Base-by-base conservation (phyloP, 2,797 vertebrate genomes). In the Paratrypauchen microcephalus region DNA sequence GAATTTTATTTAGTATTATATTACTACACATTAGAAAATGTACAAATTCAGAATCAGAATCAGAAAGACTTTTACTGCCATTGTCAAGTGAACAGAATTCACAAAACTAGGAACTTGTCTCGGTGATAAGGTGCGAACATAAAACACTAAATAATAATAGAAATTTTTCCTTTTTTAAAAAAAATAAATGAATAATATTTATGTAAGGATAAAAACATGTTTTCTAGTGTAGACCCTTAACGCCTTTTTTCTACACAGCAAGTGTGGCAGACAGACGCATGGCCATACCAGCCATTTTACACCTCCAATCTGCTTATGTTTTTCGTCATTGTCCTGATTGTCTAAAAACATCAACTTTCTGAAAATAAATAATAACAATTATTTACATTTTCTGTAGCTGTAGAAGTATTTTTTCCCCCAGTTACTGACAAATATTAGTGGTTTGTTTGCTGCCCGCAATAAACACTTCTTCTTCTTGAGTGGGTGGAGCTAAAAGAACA, bases 211-310 rank as follows among this genome's bases (percentile, higher is more conserved):
- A 6, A 62, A 11, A 28, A 65, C 8, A 12, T 60, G 30, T 36
- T 36, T n/a, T 12, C 52, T 24, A 23, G 23, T 24, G 9, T 55
- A 24, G n/a, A 23, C 21, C 9, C 23, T 24, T 28, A 61, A 32
- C 12, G 19, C n/a, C 62, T 19, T 15, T 41, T 62, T 15, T 62
- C 16, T 62, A 64, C 75, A 74, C 69, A 62, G 66, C 26, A 70
- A 80, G 70, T 65, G n/a, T 66, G 73, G 81, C 83, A 88, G 89
- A 60, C 88, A 86, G 81, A 89, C 84, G 82, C 84, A 78, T 82
- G 81, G 73, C 77, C 83, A 86, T 79, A 90, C 82, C 90, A 88
- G 90, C 91, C 91, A 92, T 92, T 92, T 92, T 91, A 88, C 89
- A 91, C 88, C 84, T 90, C 73, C 77, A 87, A 78, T 82, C 55